Evolutionary conservation across 2,888 invertebrate genomes (phyloP), one percentile per base, ranked within the genome.

Genomic region (Heteromyza rotundicornis): DNA sequence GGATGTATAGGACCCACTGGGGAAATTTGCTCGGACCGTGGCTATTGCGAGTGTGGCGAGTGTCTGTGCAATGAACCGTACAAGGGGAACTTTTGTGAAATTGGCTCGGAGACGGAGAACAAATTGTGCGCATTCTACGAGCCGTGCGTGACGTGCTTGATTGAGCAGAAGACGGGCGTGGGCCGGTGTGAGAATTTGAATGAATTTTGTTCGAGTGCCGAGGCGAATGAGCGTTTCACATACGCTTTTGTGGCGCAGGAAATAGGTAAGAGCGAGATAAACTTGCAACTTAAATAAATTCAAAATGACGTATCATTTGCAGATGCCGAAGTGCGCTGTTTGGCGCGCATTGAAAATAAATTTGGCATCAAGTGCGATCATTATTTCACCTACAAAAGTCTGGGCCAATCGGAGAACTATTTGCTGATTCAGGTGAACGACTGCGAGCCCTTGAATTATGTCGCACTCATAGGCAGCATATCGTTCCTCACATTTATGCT

Each of bases 31-130:
- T 91, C 90, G 1, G 89, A 88, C 0, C 87, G 88, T 32, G 96
- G 96, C 1, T 84, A 84, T 2, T 96, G 96, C 77, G 85, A 86
- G 16, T 96, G 95, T 75, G 93, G 92, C 75, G 77, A 62, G 3
- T 83, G 83, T 57, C 17, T 57, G 2, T 83, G 83, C 59, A 64
- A 77, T 8, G 68, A 73, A 2, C 68, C 71, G 0, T 80, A 73
- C 63, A 27, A 71, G 66, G 83, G 83, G 0, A 72, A 60, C 50
- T 80, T 78, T 63, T 83, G 83, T 55, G 83, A 83, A 64, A 78
- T 77, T 40, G 77, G 73, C 52, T 64, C 72, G 5, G 70, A 74
- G 14, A 74, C 71, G 53, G 75, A 76, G n/a, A 82, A 82, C 62
- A 79, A 80, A 19, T 55, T 83, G 27, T 83, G 83, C 32, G 65